Percentiles rank a stretch among this genome's conserved stretches.
Conservation (phyloP, 1,140 invertebrate species). For the Anastatus disparis region DNA sequence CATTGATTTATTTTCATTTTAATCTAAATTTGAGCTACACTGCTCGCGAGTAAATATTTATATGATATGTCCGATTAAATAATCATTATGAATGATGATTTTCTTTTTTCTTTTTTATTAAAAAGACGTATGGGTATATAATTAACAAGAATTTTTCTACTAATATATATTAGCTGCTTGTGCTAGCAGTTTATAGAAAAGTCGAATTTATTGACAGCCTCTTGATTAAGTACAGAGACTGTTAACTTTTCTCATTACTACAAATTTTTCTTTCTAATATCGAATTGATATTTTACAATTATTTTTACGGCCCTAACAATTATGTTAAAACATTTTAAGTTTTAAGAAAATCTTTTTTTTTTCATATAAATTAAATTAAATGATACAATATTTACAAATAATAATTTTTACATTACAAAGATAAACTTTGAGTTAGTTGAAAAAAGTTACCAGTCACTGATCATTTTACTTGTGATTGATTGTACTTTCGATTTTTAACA, state of each 20-base stretch:
- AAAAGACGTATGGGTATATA: constrained; percentile 36
- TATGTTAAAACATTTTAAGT: too few relatives aligned
- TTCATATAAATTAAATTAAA: too few relatives aligned
- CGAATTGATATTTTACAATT: too few relatives aligned
- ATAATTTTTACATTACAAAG: not conserved
- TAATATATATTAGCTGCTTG: constrained; percentile 15
- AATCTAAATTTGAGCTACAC: constrained; percentile 41
- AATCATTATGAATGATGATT: constrained; percentile 47
- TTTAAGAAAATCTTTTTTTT: too few relatives aligned
- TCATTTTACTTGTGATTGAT: not conserved
- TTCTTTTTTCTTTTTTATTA: too few relatives aligned
- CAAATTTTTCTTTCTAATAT: not conserved
- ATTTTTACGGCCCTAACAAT: too few relatives aligned
- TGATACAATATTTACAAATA: too few relatives aligned
- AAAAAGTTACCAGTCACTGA: not conserved
- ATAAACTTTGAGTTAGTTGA: not conserved
- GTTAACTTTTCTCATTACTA: constrained; percentile 15
- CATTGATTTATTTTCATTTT: constrained; percentile 3
- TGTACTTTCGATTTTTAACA: not conserved
- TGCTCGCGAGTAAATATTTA: constrained; percentile 47
- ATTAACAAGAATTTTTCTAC: constrained; percentile 42
- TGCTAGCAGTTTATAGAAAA: constrained; percentile 40
- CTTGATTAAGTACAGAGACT: constrained; percentile 18
- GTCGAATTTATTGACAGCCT: constrained; percentile 10
- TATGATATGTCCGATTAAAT: constrained; percentile 55